Conservation (phyloP, 1,140 invertebrate genomes). For the Ceratosolen solmsi region DNA sequence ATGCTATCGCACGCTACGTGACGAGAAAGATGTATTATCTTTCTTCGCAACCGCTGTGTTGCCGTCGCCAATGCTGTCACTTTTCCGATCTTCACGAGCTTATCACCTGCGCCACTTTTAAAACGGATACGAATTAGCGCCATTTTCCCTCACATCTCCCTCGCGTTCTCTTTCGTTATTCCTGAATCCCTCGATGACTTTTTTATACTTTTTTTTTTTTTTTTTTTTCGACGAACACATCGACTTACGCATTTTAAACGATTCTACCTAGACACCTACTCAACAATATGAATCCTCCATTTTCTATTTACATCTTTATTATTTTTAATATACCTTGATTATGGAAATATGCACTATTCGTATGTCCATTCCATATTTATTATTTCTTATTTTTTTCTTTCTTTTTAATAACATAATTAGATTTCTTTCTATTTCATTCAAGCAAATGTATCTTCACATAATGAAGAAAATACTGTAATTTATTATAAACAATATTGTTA, state of each 20-base stretch:
- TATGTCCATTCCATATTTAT: too few species aligned
- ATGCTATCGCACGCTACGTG: constrained; percentile 68
- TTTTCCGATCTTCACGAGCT: constrained; percentile 61
- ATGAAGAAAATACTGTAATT: too few species aligned
- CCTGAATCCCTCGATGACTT: background rate
- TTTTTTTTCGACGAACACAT: background rate
- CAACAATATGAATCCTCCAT: too few species aligned
- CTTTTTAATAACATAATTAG: too few species aligned
- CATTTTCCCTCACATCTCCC: constrained; percentile 23
- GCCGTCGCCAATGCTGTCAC: constrained; percentile 23
- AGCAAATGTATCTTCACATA: too few species aligned
- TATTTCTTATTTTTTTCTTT: too few species aligned
- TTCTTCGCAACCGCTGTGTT: background rate
- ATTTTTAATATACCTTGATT: too few species aligned
- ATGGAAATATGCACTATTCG: too few species aligned
- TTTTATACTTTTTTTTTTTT: background rate
- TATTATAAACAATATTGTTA: too few species aligned
- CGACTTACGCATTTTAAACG: constrained; percentile 14
- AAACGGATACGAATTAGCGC: constrained; percentile 62
- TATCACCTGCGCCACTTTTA: constrained; percentile 54
- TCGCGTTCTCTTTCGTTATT: background rate
- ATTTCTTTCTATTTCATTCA: too few species aligned
- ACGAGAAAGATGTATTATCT: constrained; percentile 70
- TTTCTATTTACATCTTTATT: too few species aligned
- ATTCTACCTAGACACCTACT: background rate